Conservation (phyloP, 2,888 invertebrate genomes). For the Phorcus lineatus region DNA sequence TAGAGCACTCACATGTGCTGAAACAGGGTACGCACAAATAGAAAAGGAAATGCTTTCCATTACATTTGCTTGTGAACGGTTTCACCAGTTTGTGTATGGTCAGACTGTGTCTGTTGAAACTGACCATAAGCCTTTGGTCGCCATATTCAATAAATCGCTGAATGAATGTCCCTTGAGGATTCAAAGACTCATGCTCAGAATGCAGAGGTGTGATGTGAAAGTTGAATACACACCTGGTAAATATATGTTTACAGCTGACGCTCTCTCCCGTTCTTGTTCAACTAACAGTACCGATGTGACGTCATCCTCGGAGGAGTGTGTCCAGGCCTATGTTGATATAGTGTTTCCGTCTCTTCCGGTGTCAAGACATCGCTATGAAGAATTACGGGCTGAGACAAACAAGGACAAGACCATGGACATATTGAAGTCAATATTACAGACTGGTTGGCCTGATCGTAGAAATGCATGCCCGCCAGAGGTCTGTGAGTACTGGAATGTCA, state of each 20-base stretch:
- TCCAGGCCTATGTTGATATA: background rate
- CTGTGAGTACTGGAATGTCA: background rate
- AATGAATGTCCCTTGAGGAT: conserved; percentile 11
- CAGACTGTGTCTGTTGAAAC: conserved; percentile 29
- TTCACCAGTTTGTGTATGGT: no score
- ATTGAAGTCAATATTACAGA: background rate
- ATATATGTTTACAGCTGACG: conserved; percentile 19
- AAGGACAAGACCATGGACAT: background rate
- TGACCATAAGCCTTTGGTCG: conserved; percentile 31
- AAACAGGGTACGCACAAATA: conserved; percentile 29
- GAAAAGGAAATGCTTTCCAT: conserved; percentile 32
- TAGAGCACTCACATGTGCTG: conserved; percentile 26
- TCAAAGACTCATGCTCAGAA: no score
- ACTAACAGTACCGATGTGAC: no score
- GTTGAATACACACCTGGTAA: conserved; percentile 19
- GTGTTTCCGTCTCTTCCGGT: background rate
- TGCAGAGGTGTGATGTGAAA: conserved; percentile 21
- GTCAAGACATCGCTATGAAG: background rate
- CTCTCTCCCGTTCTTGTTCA: background rate
- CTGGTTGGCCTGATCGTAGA: background rate
- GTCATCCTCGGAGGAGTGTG: background rate
- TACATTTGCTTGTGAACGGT: conserved; percentile 32
- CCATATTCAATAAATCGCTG: conserved; percentile 19
- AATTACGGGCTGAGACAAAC: background rate
- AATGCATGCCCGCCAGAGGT: background rate